Base-by-base conservation (phyloP, 1,140 invertebrate genomes). In the Magallana ariakensis region DNA sequence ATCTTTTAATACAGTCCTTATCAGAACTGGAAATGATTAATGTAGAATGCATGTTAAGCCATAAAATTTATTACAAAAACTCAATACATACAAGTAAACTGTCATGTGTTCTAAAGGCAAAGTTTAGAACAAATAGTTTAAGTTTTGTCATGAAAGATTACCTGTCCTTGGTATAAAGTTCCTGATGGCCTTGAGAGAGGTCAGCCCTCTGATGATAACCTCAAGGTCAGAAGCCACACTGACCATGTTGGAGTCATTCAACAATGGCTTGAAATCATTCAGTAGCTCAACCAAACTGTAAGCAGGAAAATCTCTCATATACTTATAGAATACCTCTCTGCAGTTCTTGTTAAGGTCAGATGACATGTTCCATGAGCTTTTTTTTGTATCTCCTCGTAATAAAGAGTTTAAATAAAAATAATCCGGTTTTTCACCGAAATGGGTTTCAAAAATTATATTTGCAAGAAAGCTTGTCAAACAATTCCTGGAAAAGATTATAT, bases 1-100 rank as follows among this genome's bases (percentile, higher is more conserved):
- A 46, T 92, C 87, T 58, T 92, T 92, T 33, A 92, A 46, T 15
- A 94, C 80, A 80, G 93, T 91, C 22, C 85, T 89, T 4, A 94
- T 88, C 19, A 89, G 56, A 60, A 93, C 93, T 93, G 90, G 53
- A 90, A 90, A 70, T 46, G 70, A 70, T 8, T 54, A 58, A 58
- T n/a, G n/a, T 54, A n/a, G 53, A 46, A 46, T 46, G 33, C 33
- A 46, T 46, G 33, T 4, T 46, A 46, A 46, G 33, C 33, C 33
- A 46, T 46, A 46, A 46, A 46, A 15, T 57, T 57, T 13, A 82
- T n/a, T 5, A 86, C 19, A 0, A 26, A 46, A 46, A 11, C 16
- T 57, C 26, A 6, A 82, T 58, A 82, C 8, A 53, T 10, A 60
- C 8, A 0, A 19, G 15, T 60, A 57, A 33, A 46, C 33, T 46